phyloP scores from a whole-genome alignment of 2,113 vertebrate species.

The Syrrhaptes paradoxus region DNA sequence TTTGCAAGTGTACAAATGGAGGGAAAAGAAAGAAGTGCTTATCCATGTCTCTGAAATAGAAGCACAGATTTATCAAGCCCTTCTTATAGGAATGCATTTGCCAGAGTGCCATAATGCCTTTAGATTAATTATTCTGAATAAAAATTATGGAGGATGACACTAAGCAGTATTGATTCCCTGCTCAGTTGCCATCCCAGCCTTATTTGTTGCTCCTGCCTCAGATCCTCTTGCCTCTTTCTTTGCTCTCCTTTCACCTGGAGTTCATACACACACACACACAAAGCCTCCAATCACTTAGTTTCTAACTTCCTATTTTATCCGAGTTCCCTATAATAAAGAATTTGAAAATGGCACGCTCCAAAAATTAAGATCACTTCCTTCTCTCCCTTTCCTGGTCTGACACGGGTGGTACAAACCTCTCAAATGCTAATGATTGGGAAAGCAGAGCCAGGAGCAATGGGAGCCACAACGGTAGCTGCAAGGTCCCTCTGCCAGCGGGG shows the following conservation, averaged over 20 bases:
- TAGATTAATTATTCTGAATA: not conserved
- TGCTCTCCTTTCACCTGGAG: not conserved
- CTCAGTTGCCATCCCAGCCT: not conserved
- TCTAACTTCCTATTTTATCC: not conserved
- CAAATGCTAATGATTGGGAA: not conserved
- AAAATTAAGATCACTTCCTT: not conserved
- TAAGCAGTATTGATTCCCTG: not conserved
- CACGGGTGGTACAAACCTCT: not conserved
- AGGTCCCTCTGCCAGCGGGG: not conserved
- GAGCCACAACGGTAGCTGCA: fast-evolving
- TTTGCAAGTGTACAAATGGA: not conserved
- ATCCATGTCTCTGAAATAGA: not conserved
- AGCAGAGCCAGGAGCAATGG: fast-evolving
- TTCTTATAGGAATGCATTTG: not conserved
- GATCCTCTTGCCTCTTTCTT: not conserved
- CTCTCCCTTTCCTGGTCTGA: not conserved
- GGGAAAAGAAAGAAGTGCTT: not conserved
- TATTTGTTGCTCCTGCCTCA: not conserved
- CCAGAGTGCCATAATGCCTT: not conserved
- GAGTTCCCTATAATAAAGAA: not conserved
- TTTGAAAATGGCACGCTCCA: not conserved
- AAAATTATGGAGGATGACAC: not conserved
- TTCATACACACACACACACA: not conserved
- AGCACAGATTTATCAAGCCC: not conserved
- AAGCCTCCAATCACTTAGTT: not conserved